Percentiles rank a stretch among this genome's conserved stretches.
Evolutionary conservation across 2,888 invertebrate species (phyloP).

Genomic region (Emmelina monodactyla): DNA sequence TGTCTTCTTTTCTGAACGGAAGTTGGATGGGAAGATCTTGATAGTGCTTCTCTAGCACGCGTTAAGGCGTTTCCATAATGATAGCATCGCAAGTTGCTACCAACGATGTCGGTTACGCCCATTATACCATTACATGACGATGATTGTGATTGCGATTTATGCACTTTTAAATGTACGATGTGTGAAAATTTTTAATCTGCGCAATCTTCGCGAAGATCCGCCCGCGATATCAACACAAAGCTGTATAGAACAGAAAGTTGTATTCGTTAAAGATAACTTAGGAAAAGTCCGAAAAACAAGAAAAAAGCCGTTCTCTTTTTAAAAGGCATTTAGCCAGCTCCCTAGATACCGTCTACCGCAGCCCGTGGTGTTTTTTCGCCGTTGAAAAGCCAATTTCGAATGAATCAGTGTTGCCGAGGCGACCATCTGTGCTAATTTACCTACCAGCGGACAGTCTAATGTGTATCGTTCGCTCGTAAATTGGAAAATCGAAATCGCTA

Average conservation of each 20-base stretch:
- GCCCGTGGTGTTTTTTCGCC: conserved; percentile 43
- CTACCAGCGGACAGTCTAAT: conserved; percentile 66
- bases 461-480: conserved; percentile 60
- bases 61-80: conserved; percentile 35
- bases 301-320: conserved; percentile 41
- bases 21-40: conserved; percentile 1
- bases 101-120: conserved; percentile 36
- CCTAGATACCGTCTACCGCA: conserved; percentile 51
- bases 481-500: conserved; percentile 59
- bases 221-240: no score
- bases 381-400: conserved; percentile 66
- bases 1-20: background rate
- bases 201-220: conserved; percentile 15
- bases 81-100: conserved; percentile 49
- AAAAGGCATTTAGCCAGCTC: conserved; percentile 52
- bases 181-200: background rate
- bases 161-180: conserved; percentile 9
- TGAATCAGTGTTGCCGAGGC: conserved; percentile 64
- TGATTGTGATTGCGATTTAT: conserved; percentile 45
- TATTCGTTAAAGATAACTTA: no score
- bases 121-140: conserved; percentile 35
- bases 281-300: no score
- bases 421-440: conserved; percentile 67
- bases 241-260: no score
- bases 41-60: conserved; percentile 27